phyloP scores from a whole-genome alignment of 1,140 invertebrate species.

The Paralvinella palmiformis region DNA sequence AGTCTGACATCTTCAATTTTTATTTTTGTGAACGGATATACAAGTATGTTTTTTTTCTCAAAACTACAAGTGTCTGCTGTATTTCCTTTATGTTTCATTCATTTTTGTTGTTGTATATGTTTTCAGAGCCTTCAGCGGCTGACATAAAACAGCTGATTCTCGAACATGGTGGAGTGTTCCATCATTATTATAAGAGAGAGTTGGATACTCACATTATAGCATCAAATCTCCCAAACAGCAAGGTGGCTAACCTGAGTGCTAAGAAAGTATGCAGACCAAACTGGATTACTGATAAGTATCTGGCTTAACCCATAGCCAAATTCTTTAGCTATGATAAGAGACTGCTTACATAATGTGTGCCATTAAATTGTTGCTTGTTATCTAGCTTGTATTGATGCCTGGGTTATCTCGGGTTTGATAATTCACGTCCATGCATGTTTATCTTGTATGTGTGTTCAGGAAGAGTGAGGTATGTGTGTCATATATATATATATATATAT shows the following conservation, averaged over 20 bases:
- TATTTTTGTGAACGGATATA: slow-evolving; percentile 90
- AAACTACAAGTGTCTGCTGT: not conserved
- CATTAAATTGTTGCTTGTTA: too few species aligned
- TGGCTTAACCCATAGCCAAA: too few species aligned
- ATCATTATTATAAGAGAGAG: slow-evolving; percentile 72
- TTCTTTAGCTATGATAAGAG: too few species aligned
- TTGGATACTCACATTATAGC: slow-evolving; percentile 85
- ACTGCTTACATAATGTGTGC: too few species aligned
- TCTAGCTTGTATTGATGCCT: too few species aligned
- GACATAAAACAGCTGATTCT: slow-evolving; percentile 56
- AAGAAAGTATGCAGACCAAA: slow-evolving; percentile 76
- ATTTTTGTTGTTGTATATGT: slow-evolving; percentile 2
- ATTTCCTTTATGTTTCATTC: not conserved
- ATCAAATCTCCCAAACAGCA: slow-evolving; percentile 81
- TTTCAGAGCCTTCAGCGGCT: slow-evolving; percentile 55
- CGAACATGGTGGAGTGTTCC: slow-evolving; percentile 77
- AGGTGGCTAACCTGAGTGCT: slow-evolving; percentile 52
- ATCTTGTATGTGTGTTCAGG: not conserved
- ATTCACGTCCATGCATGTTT: too few species aligned
- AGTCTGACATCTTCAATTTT: slow-evolving; percentile 66
- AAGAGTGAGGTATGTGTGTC: slow-evolving; percentile 49
- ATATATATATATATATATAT: slow-evolving; percentile 64
- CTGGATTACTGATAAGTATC: slow-evolving; percentile 78
- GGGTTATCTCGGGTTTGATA: not conserved
- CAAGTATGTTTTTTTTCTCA: slow-evolving; percentile 53